phyloP scores from a whole-genome alignment of 1,140 invertebrate genomes.

The Drosophila ficusphila region DNA sequence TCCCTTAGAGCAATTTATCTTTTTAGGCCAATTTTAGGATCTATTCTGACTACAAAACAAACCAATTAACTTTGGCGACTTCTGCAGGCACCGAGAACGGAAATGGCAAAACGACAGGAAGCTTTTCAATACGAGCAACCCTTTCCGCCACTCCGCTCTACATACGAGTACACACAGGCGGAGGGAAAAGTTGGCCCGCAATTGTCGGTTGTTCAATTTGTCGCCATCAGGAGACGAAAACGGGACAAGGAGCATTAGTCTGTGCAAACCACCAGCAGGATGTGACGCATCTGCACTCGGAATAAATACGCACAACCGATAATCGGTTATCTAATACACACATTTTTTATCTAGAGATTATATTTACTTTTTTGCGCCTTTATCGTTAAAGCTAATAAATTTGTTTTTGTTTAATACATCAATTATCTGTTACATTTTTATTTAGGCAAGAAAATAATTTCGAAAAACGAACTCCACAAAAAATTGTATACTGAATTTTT shows the following conservation, averaged over 20 bases:
- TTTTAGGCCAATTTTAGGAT: conserved; percentile 63
- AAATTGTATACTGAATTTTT: no score
- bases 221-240: conserved; percentile 26
- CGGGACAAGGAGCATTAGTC: conserved; percentile 12
- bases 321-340: no score
- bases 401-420: no score
- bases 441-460: no score
- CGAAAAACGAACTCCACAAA: no score
- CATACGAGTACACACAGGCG: neutral
- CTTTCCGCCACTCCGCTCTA: neutral
- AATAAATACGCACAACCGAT: no score
- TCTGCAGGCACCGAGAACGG: conserved; percentile 37
- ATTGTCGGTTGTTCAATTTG: conserved; percentile 57
- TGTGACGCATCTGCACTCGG: conserved; percentile 5
- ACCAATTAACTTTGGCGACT: conserved; percentile 71
- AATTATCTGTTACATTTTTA: no score
- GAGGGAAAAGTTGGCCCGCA: conserved; percentile 39
- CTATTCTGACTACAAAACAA: conserved; percentile 63
- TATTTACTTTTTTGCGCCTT: no score
- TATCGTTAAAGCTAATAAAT: no score
- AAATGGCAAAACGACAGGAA: conserved; percentile 56
- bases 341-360: no score
- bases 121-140: conserved; percentile 44
- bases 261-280: conserved; percentile 8
- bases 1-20: conserved; percentile 22